Evolutionary conservation across 1,140 invertebrate genomes (phyloP).

Genomic region (Plectrocnemia conspersa): DNA sequence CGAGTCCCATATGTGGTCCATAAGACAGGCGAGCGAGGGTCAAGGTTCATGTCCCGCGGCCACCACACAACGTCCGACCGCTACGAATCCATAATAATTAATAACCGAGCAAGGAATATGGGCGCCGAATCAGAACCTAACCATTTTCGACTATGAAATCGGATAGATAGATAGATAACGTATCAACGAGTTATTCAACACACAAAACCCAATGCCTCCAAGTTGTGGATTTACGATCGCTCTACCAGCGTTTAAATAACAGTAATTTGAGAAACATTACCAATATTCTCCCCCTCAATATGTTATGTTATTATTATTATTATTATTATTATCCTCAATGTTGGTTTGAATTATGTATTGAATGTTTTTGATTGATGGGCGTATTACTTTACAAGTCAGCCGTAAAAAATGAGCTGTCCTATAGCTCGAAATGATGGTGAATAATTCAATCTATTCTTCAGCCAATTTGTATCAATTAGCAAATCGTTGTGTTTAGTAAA

Average conservation of each 20-base stretch:
- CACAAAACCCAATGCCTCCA: conserved; percentile 4
- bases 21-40: too few relatives aligned
- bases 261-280: conserved; percentile 19
- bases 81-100: conserved; percentile 35
- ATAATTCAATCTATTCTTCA: conserved; percentile 14
- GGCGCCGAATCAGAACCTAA: conserved; percentile 19
- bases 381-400: conserved; percentile 25
- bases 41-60: conserved; percentile 30
- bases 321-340: background rate
- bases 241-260: conserved; percentile 15
- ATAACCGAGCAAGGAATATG: conserved; percentile 20
- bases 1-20: too few relatives aligned
- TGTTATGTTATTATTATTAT: conserved; percentile 6
- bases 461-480: too few relatives aligned
- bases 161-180: conserved; percentile 10
- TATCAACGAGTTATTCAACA: conserved; percentile 22
- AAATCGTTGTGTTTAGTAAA: too few relatives aligned
- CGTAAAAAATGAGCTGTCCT: too few relatives aligned
- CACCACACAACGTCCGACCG: conserved; percentile 23
- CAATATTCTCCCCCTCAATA: conserved; percentile 5
- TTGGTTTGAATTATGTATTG: conserved; percentile 31
- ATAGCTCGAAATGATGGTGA: background rate
- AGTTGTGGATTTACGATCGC: conserved; percentile 23
- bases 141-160: conserved; percentile 11
- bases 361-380: conserved; percentile 30